A percentile compares a stretch with the other conserved stretches of the same genome.
Evolutionary conservation across 2,797 vertebrate species (phyloP).

Genomic region (Liasis olivaceus): DNA sequence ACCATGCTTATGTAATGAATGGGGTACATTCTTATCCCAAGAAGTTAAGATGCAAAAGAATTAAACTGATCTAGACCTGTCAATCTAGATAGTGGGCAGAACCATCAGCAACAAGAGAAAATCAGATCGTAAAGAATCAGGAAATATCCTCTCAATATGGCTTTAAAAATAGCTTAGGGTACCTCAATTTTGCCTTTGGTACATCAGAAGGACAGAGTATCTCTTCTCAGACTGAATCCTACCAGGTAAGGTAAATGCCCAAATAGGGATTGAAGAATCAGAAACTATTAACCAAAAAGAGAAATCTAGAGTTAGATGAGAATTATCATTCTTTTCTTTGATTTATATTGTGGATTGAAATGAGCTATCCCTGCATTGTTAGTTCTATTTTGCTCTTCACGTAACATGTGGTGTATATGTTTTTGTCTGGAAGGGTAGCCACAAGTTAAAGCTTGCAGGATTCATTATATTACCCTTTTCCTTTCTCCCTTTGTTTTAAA

Average conservation of each 20-base stretch:
- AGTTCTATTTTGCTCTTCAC: neutral
- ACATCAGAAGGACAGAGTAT: neutral
- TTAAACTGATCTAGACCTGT: neutral
- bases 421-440: neutral
- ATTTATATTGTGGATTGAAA: neutral
- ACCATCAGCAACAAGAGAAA: neutral
- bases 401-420: neutral
- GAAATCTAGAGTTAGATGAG: neutral
- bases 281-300: neutral
- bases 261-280: neutral
- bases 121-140: neutral
- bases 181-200: neutral
- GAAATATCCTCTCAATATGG: neutral
- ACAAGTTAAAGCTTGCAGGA: neutral
- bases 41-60: neutral
- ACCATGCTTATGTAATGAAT: neutral
- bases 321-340: neutral
- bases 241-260: neutral
- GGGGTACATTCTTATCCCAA: neutral
- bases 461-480: neutral
- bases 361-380: neutral
- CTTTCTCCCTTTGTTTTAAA: neutral
- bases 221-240: neutral
- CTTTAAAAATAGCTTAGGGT: neutral
- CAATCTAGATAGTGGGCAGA: neutral